Conservation (phyloP, 2,888 invertebrate species). For the Plemyria rubiginata region DNA sequence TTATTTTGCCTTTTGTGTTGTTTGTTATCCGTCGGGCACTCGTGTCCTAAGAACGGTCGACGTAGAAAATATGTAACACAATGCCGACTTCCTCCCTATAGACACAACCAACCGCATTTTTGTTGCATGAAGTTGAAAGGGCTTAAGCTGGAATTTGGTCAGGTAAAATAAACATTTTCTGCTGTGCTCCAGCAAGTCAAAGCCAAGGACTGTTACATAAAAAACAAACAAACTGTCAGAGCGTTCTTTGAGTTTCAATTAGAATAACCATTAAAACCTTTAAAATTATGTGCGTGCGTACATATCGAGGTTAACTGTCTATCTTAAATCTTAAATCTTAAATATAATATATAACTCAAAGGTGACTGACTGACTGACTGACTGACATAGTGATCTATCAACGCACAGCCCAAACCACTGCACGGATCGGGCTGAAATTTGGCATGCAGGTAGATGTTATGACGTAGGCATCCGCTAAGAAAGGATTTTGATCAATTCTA, state of each 20-base stretch:
- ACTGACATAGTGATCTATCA: no score
- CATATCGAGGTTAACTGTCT: conserved; percentile 42
- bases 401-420: no score
- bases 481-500: no score
- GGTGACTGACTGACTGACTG: no score
- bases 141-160: conserved; percentile 74
- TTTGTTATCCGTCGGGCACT: conserved; percentile 70
- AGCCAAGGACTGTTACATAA: conserved; percentile 29
- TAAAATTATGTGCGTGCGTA: conserved; percentile 15
- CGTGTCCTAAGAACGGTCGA: conserved; percentile 64
- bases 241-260: no score
- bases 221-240: conserved; percentile 4
- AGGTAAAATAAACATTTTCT: conserved; percentile 73
- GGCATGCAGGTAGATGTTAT: no score
- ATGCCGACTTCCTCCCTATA: conserved; percentile 64
- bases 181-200: conserved; percentile 56
- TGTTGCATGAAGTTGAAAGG: conserved; percentile 71
- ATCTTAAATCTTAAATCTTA: no score
- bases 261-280: conserved; percentile 24
- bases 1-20: conserved; percentile 79
- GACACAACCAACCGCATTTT: conserved; percentile 72
- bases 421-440: no score
- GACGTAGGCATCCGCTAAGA: no score
- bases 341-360: no score
- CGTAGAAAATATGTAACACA: conserved; percentile 66